These are phyloP conservation scores for Limanda limanda DNA, from an alignment of 2,113 vertebrate genomes.

Conservation along the genomic window DNA sequence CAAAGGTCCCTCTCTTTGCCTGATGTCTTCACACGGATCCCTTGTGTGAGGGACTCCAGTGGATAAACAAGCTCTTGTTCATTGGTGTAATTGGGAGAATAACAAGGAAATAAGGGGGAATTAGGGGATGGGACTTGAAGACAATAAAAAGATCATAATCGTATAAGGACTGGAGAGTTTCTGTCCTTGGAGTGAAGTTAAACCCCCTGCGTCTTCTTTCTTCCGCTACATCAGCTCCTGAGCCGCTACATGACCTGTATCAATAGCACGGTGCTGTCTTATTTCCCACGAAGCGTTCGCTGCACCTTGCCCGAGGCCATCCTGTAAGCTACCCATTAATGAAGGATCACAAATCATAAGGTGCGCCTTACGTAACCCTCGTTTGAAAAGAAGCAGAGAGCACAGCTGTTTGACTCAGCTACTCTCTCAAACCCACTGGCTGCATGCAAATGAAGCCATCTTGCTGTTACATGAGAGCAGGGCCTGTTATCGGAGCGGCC, in stretches of 20 bases:
- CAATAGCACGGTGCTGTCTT: constrained; percentile 32
- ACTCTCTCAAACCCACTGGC: constrained; percentile 16
- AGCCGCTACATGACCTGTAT: constrained; percentile 29
- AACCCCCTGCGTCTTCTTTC: constrained; percentile 38
- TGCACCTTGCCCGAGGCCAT: constrained; percentile 44
- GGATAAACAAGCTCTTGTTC: constrained; percentile 68
- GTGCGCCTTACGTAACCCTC: constrained; percentile 40
- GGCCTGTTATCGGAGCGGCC: constrained; percentile 51
- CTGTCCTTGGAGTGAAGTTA: constrained; percentile 66
- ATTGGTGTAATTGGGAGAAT: constrained; percentile 53
- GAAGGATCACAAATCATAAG: constrained; percentile 53
- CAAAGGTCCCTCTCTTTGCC: constrained; percentile 59
- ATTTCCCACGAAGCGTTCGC: constrained; percentile 31
- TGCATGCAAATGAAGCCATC: constrained; percentile 69
- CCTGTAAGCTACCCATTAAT: constrained; percentile 48
- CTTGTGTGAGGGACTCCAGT: constrained; percentile 37
- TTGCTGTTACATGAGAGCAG: constrained; percentile 52
- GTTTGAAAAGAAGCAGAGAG: constrained; percentile 57
- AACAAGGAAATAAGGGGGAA: constrained; percentile 44
- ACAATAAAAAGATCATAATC: constrained; percentile 69
- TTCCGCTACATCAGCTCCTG: constrained; percentile 43
- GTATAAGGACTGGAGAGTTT: constrained; percentile 53
- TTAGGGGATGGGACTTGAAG: constrained; percentile 36
- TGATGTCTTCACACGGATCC: constrained; percentile 62
- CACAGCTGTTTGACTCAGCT: constrained; percentile 68